Evolutionary conservation across 2,797 vertebrate species (phyloP).

Genomic region (Gorsachius magnificus): DNA sequence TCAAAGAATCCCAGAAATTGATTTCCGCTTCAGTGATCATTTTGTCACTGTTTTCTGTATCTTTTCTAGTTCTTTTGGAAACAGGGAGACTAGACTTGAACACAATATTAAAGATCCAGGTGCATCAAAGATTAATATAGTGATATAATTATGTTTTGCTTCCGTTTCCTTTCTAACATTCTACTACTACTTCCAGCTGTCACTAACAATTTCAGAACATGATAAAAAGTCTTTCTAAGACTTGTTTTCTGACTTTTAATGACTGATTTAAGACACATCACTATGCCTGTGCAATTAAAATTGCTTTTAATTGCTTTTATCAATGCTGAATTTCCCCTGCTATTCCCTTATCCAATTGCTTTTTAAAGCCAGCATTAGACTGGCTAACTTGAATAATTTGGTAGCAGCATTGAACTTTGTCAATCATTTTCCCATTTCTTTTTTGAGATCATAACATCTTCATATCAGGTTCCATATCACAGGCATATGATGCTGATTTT

Average conservation of each 20-base stretch:
- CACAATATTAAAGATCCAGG: background rate
- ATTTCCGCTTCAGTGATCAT: background rate
- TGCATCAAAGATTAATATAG: background rate
- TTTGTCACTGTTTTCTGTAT: background rate
- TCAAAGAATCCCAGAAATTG: background rate
- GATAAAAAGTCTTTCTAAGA: background rate
- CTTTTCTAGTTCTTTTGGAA: background rate
- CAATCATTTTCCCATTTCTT: background rate
- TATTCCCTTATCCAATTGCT: background rate
- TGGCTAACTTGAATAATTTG: background rate
- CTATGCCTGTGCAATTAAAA: background rate
- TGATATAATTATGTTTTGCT: background rate
- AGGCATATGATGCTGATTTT: background rate
- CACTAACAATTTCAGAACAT: background rate
- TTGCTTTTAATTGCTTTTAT: background rate
- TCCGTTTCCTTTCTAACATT: background rate
- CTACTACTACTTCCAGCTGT: background rate
- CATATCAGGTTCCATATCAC: background rate
- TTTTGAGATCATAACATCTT: background rate
- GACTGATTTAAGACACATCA: background rate
- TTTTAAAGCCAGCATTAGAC: background rate
- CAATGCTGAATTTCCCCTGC: background rate
- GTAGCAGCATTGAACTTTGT: background rate
- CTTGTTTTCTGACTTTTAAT: conserved; percentile 1
- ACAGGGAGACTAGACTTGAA: background rate